These are phyloP conservation scores for Ondatra zibethicus DNA, from an alignment of 2,113 vertebrate species.

Conservation along the genomic window DNA sequence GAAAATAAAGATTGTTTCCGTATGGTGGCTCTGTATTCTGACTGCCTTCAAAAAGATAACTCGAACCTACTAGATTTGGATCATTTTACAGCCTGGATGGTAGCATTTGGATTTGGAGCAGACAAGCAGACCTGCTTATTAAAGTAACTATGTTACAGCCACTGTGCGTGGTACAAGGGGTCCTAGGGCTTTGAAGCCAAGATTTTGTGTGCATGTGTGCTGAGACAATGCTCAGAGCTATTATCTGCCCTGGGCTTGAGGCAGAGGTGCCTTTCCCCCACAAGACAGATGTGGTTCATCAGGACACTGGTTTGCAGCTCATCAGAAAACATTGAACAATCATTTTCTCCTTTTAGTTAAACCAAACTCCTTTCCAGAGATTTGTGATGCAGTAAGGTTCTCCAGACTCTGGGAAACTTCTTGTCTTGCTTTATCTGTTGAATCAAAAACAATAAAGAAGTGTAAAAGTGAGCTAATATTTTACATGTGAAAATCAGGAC, in stretches of 20 bases:
- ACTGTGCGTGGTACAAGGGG: constrained; percentile 75
- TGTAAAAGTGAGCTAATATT: constrained; percentile 53
- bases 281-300: background rate
- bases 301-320: constrained; percentile 46
- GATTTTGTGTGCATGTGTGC: background rate
- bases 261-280: background rate
- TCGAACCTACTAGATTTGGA: constrained; percentile 85
- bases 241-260: background rate
- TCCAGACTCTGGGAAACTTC: background rate
- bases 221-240: constrained; percentile 48
- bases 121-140: constrained; percentile 71
- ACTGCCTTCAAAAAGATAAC: constrained; percentile 86
- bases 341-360: constrained; percentile 71
- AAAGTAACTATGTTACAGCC: constrained; percentile 82
- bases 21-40: constrained; percentile 79
- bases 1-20: constrained; percentile 87
- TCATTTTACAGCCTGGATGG: constrained; percentile 85
- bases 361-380: constrained; percentile 56
- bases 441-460: constrained; percentile 57
- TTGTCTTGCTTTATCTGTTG: constrained; percentile 57
- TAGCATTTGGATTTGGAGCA: constrained; percentile 82
- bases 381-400: background rate
- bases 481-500: constrained; percentile 60
- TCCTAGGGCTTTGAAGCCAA: constrained; percentile 62
- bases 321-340: constrained; percentile 69